Base-by-base conservation (phyloP, 2,113 vertebrate genomes). In the Formicarius rufipectus region DNA sequence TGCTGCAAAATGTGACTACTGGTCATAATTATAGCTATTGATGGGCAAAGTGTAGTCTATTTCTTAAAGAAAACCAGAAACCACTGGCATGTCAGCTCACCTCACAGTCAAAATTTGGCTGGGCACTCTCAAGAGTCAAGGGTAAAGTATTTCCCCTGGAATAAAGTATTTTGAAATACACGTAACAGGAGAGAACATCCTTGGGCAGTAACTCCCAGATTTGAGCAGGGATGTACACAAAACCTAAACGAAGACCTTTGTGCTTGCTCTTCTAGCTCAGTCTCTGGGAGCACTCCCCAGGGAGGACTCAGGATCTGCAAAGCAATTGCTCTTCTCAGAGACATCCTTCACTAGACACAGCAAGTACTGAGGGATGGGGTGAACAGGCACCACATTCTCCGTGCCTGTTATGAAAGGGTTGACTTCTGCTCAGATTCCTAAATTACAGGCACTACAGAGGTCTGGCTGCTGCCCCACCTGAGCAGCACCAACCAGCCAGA, bases 381-480 rank as follows among this genome's bases (percentile, higher is more conserved):
- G 49, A 75, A 33, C 6, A 40, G 17, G 22, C 6, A 59, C 64
- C 6, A 16, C 7, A 6, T 9, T n/a, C 55, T 77, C 55, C 10
- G 28, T 22, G 14, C 23, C 47, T 50, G 12, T 12, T 15, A 15
- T 2, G 56, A 42, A 63, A 74, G 47, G 35, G 10, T 1, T 56
- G 73, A 31, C 9, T 37, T 64, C 39, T 39, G 19, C 83, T 47
- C 50, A 27, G 19, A 50, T 23, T 45, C 50, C 52, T 40, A 5
- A 63, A 68, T 22, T 16, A 14, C 0, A 0, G 20, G 2, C 5
- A 23, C 33, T 6, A 19, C 40, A 45, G 42, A 56, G 27, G 21
- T 42, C n/a, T 66, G 37, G 33, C 45, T 77, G 76, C 71, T 69
- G 39, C 28, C 37, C 37, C 24, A 25, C 53, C 25, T 11, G 14